Conservation (phyloP, 2,797 vertebrate genomes). For the Acanthis flammea region DNA sequence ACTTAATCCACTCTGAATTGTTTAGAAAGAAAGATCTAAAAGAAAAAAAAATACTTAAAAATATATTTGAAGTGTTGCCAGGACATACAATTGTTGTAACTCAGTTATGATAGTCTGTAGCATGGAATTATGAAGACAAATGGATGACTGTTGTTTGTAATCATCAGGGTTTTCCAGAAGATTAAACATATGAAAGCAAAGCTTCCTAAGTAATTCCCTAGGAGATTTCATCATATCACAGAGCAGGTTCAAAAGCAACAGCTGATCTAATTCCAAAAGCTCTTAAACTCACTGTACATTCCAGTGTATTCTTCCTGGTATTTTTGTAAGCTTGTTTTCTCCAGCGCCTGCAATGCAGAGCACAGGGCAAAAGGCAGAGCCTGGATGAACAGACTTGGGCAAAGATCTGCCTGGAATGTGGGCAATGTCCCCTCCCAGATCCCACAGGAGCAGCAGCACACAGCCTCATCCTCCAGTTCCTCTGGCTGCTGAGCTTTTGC, state of each 20-base stretch:
- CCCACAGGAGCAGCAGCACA: background rate
- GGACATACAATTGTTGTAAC: conserved; percentile 61
- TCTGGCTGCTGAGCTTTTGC: background rate
- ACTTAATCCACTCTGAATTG: conserved; percentile 71
- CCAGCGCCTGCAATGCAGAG: background rate
- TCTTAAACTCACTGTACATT: conserved; percentile 65
- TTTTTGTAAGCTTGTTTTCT: conserved; percentile 46
- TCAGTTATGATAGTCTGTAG: conserved; percentile 65
- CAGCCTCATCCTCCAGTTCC: background rate
- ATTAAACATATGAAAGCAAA: conserved; percentile 68
- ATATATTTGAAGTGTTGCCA: conserved; percentile 71
- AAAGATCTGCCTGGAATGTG: conserved; percentile 20
- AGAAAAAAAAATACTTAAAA: conserved; percentile 69
- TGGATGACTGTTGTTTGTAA: conserved; percentile 65
- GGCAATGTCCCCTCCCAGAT: background rate
- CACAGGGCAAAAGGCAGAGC: conserved; percentile 14
- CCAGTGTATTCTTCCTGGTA: conserved; percentile 39
- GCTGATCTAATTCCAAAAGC: conserved; percentile 63
- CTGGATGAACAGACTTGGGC: conserved; percentile 12
- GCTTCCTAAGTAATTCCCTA: conserved; percentile 61
- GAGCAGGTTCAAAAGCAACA: conserved; percentile 68
- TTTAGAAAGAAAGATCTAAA: conserved; percentile 67
- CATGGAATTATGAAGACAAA: conserved; percentile 69
- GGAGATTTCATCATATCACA: conserved; percentile 63
- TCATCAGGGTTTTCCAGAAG: conserved; percentile 60